phyloP scores from a whole-genome alignment of 1,140 invertebrate species.

The Papilio xuthus region DNA sequence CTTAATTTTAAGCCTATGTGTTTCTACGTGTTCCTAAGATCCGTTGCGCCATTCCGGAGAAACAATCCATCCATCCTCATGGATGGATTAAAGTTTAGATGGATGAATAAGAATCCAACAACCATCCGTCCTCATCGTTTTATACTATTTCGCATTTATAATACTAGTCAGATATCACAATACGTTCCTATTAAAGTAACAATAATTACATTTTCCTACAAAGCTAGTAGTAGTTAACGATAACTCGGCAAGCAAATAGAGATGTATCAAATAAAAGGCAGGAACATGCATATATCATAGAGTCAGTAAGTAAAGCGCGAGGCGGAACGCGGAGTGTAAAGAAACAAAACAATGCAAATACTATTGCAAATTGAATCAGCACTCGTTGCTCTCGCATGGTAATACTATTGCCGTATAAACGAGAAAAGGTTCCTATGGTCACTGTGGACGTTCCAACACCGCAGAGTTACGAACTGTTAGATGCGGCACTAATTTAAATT shows the following conservation, averaged over 20 bases:
- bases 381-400: conserved; percentile 48
- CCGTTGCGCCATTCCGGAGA: too few relatives aligned
- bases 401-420: conserved; percentile 50
- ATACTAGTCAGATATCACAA: too few relatives aligned
- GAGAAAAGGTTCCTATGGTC: conserved; percentile 41
- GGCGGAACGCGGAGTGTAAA: conserved; percentile 40
- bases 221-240: not conserved
- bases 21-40: too few relatives aligned
- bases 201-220: not conserved
- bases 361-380: conserved; percentile 58
- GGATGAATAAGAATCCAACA: too few relatives aligned
- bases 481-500: not conserved
- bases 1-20: too few relatives aligned
- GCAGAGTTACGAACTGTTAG: conserved; percentile 12
- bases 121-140: too few relatives aligned
- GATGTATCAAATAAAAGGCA: conserved; percentile 12
- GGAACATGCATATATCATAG: not conserved
- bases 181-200: not conserved
- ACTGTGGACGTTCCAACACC: conserved; percentile 37
- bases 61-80: too few relatives aligned
- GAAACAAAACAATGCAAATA: conserved; percentile 47
- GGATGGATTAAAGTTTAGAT: too few relatives aligned
- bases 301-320: not conserved
- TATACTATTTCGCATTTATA: too few relatives aligned
- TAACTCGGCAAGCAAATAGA: not conserved